Evolutionary conservation across 2,888 invertebrate species (phyloP).

Genomic region (Pherbina coryleti): DNA sequence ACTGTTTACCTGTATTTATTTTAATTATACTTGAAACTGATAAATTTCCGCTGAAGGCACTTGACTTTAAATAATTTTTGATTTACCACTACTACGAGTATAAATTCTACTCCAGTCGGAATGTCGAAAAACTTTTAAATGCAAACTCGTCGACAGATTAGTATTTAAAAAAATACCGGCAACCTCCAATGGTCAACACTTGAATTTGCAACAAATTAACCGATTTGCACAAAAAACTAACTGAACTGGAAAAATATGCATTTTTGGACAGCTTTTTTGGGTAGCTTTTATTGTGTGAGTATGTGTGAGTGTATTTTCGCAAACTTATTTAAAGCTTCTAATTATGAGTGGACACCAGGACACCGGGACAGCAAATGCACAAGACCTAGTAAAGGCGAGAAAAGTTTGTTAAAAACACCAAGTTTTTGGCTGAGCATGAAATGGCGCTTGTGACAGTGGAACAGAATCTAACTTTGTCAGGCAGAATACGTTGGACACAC

Average conservation of each 20-base stretch:
- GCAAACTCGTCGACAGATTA: not conserved
- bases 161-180: not conserved
- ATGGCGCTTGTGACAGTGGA: not conserved
- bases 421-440: not conserved
- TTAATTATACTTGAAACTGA: not conserved
- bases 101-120: too few relatives aligned
- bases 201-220: conserved; percentile 23
- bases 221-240: conserved; percentile 5
- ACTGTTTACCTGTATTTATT: too few relatives aligned
- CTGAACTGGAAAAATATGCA: not conserved
- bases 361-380: too few relatives aligned
- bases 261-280: conserved; percentile 4
- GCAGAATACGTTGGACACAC: conserved; percentile 21
- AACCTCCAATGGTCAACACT: not conserved
- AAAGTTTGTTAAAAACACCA: not conserved
- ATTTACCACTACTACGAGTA: too few relatives aligned
- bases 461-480: not conserved
- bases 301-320: not conserved
- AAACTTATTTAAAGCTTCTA: conserved; percentile 18
- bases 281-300: not conserved
- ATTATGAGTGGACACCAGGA: not conserved
- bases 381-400: not conserved
- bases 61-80: not conserved
- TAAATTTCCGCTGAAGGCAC: not conserved
- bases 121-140: not conserved